Evolutionary conservation across 2,113 vertebrate genomes (phyloP).

Genomic region (human): DNA sequence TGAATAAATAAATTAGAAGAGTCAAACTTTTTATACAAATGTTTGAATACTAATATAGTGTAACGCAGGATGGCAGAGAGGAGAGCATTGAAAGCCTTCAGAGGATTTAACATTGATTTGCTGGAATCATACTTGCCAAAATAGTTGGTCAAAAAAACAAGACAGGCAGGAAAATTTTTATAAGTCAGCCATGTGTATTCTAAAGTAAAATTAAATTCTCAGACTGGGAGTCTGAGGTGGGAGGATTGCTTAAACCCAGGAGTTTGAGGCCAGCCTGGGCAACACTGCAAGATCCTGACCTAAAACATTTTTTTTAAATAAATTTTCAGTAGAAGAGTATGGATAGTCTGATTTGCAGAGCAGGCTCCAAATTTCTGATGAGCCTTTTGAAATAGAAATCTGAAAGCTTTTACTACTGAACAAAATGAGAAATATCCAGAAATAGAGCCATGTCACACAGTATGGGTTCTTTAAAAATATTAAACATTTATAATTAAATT

Average conservation of each 20-base stretch:
- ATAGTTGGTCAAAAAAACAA: not conserved
- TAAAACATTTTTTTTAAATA: not conserved
- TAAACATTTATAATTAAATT: slow-evolving; percentile 40
- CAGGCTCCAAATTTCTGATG: not conserved
- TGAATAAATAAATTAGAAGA: not conserved
- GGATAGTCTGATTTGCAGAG: slow-evolving; percentile 28
- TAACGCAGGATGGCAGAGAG: not conserved
- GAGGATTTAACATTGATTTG: not conserved
- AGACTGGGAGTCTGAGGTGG: not conserved
- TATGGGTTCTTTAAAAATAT: not conserved
- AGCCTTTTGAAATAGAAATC: slow-evolving; percentile 11
- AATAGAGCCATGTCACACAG: not conserved
- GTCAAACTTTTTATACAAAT: not conserved
- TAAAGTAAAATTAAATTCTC: slow-evolving; percentile 57
- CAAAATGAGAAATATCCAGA: slow-evolving; percentile 23
- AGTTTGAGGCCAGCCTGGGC: not conserved
- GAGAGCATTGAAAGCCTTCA: not conserved
- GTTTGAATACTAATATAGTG: not conserved
- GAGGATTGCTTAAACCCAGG: not conserved
- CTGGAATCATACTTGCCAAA: not conserved
- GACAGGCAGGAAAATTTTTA: not conserved
- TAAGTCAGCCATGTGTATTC: slow-evolving; percentile 29
- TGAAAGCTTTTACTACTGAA: slow-evolving; percentile 24
- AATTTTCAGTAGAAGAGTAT: slow-evolving; percentile 40
- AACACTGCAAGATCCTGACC: not conserved